A percentile compares a stretch with the other conserved stretches of the same genome.
Evolutionary conservation across 1,140 invertebrate genomes (phyloP).

Genomic region (Bombus sylvicola): DNA sequence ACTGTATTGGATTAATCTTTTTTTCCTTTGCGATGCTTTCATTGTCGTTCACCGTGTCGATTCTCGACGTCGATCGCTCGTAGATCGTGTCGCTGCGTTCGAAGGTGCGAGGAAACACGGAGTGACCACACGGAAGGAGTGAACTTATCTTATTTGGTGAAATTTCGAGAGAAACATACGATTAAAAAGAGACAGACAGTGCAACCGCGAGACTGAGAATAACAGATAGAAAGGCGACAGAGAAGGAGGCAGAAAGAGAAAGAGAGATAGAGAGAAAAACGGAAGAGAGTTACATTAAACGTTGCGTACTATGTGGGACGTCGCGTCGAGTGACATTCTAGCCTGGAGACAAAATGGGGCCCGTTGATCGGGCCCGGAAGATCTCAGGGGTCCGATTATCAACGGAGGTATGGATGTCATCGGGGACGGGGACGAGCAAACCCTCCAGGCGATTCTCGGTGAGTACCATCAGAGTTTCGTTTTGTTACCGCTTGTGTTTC

Average conservation of each 20-base stretch:
- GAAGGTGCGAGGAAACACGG: slow-evolving; percentile 15
- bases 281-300: slow-evolving; percentile 45
- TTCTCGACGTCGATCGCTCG: slow-evolving; percentile 12
- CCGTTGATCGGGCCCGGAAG: slow-evolving; percentile 77
- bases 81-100: slow-evolving; percentile 42
- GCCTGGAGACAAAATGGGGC: slow-evolving; percentile 77
- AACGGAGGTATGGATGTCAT: slow-evolving; percentile 80
- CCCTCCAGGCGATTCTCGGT: slow-evolving; percentile 82
- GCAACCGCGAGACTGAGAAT: neutral
- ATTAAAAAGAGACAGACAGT: neutral
- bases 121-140: slow-evolving; percentile 29
- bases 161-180: neutral
- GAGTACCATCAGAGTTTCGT: slow-evolving; percentile 44
- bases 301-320: slow-evolving; percentile 70
- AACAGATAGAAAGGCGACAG: neutral
- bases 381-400: slow-evolving; percentile 70
- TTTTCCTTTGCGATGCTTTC: slow-evolving; percentile 10
- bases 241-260: neutral
- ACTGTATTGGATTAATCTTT: neutral
- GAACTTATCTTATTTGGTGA: neutral
- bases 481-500: neutral
- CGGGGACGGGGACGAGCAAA: slow-evolving; percentile 81
- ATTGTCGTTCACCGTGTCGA: slow-evolving; percentile 27
- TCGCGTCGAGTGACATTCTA: slow-evolving; percentile 66
- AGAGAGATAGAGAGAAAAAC: slow-evolving; percentile 41